Evolutionary conservation across 2,888 invertebrate species (phyloP).

Genomic region (Ichneumoninae sp.): DNA sequence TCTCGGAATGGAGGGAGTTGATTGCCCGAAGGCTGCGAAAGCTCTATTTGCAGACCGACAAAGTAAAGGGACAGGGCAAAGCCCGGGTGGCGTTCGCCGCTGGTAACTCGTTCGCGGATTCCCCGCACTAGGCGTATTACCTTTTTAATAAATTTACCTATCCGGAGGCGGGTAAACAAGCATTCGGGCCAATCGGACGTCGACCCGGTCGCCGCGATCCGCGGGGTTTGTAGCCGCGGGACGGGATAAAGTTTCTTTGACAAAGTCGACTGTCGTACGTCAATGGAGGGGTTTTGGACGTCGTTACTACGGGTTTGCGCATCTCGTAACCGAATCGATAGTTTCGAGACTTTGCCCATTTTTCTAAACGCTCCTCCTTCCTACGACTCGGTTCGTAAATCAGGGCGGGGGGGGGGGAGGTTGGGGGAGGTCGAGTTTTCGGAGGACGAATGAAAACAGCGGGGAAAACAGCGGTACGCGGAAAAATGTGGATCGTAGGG

Average conservation of each 20-base stretch:
- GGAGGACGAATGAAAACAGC: slow-evolving; percentile 10
- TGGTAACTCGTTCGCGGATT: not conserved
- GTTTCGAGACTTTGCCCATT: slow-evolving; percentile 58
- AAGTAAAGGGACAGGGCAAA: not conserved
- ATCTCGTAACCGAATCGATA: slow-evolving; percentile 47
- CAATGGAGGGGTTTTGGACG: slow-evolving; percentile 17
- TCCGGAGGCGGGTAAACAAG: slow-evolving; percentile 27
- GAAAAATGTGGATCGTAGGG: not conserved
- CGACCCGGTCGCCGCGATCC: not conserved
- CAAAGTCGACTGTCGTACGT: slow-evolving; percentile 44
- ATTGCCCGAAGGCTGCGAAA: slow-evolving; percentile 44
- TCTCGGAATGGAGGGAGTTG: slow-evolving; percentile 41
- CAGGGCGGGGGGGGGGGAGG: too few relatives aligned
- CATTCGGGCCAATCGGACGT: slow-evolving; percentile 5
- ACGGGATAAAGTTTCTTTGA: slow-evolving; percentile 23
- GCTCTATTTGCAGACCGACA: not conserved
- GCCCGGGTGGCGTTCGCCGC: not conserved
- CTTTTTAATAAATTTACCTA: not conserved
- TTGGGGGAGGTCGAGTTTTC: not conserved
- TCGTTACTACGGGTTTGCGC: slow-evolving; percentile 21
- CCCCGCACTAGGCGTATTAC: too few relatives aligned
- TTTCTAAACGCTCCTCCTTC: slow-evolving; percentile 38
- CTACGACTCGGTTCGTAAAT: not conserved
- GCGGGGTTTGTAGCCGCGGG: slow-evolving; percentile 9
- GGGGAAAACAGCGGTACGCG: slow-evolving; percentile 12